Evolutionary conservation across 2,797 vertebrate genomes (phyloP).

Genomic region (Hoplostethus atlanticus): DNA sequence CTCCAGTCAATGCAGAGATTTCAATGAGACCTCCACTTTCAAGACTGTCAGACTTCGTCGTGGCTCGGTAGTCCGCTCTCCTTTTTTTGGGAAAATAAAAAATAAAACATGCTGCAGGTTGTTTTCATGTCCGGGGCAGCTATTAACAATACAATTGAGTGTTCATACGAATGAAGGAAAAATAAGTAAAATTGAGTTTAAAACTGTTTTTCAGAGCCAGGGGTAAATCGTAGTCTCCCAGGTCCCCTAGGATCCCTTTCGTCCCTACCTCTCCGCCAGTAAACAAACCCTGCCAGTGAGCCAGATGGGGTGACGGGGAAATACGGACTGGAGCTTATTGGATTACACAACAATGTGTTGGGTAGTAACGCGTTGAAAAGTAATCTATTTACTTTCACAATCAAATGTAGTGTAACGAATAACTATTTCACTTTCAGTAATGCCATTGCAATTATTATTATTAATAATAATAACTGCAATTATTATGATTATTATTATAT

Average conservation of each 20-base stretch:
- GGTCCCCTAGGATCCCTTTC: slow-evolving; percentile 78
- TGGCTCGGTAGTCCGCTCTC: slow-evolving; percentile 33
- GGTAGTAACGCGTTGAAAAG: too few relatives aligned
- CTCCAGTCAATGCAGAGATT: slow-evolving; percentile 64
- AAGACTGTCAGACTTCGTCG: slow-evolving; percentile 44
- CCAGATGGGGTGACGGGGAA: slow-evolving; percentile 77
- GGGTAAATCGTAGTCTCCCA: slow-evolving; percentile 73
- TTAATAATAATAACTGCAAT: too few relatives aligned
- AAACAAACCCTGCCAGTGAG: slow-evolving; percentile 84
- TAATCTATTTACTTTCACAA: too few relatives aligned
- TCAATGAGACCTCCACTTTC: slow-evolving; percentile 29
- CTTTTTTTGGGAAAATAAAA: slow-evolving; percentile 33
- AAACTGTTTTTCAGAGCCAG: slow-evolving; percentile 48
- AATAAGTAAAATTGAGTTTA: background rate
- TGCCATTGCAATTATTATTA: too few relatives aligned
- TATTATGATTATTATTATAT: too few relatives aligned
- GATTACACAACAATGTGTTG: slow-evolving; percentile 65
- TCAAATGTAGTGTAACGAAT: too few relatives aligned
- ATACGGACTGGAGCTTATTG: slow-evolving; percentile 82
- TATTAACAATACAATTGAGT: background rate
- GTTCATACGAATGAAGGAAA: background rate
- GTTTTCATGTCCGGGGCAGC: slow-evolving; percentile 13
- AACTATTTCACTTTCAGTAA: too few relatives aligned
- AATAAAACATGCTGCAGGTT: slow-evolving; percentile 26
- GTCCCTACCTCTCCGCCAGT: slow-evolving; percentile 80